phyloP scores from a whole-genome alignment of 2,113 vertebrate genomes.

The Fulmarus glacialis region DNA sequence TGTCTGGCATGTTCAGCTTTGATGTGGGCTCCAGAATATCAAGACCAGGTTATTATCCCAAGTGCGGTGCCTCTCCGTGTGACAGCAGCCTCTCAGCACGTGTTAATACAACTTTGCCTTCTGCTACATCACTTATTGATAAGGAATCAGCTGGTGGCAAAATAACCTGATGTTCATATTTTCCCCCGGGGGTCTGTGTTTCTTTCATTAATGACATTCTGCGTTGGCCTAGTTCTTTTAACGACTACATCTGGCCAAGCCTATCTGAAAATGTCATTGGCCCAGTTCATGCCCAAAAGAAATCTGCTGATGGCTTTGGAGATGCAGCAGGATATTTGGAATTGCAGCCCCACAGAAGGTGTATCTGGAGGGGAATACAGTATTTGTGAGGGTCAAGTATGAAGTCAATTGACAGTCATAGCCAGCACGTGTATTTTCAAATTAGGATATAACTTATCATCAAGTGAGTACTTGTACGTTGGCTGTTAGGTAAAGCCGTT shows the following conservation, averaged over 20 bases:
- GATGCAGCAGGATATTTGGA: not conserved
- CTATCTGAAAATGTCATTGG: not conserved
- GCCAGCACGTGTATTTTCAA: not conserved
- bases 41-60: not conserved
- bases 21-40: not conserved
- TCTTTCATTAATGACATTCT: not conserved
- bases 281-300: not conserved
- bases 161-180: not conserved
- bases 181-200: not conserved
- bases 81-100: not conserved
- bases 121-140: slow-evolving; percentile 20
- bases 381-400: not conserved
- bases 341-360: not conserved
- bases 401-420: not conserved
- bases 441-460: not conserved
- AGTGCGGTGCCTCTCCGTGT: fast-evolving
- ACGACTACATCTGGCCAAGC: not conserved
- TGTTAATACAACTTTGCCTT: not conserved
- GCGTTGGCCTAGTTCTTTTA: not conserved
- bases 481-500: not conserved
- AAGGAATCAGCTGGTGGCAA: slow-evolving; percentile 20
- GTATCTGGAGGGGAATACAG: not conserved
- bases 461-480: not conserved
- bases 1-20: not conserved
- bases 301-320: not conserved